Evolutionary conservation across 35 echinoderm and acorn worm genomes (phyloP).

Genomic region (Patiria miniata): DNA sequence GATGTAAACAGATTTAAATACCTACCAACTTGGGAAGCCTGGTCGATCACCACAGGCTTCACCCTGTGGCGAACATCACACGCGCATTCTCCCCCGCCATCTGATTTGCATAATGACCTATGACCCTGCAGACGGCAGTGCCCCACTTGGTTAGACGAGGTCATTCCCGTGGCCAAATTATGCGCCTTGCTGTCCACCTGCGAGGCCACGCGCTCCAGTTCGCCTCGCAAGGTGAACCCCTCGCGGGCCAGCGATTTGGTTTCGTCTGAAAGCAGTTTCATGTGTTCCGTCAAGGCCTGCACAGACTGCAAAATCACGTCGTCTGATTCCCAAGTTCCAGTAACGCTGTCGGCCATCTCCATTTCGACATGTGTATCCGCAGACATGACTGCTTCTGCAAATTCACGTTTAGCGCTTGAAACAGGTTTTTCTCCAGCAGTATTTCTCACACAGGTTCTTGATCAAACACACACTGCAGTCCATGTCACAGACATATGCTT

Average conservation of each 20-base stretch:
- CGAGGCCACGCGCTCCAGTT: slow-evolving; percentile 50
- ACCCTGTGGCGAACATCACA: neutral
- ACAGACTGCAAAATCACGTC: slow-evolving; percentile 44
- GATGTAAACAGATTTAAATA: too few relatives aligned
- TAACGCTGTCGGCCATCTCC: neutral
- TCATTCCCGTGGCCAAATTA: neutral
- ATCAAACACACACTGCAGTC: too few relatives aligned
- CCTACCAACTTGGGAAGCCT: slow-evolving; percentile 24
- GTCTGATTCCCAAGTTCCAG: neutral
- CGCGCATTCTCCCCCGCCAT: neutral
- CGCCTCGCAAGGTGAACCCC: slow-evolving; percentile 25
- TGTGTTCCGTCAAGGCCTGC: slow-evolving; percentile 46
- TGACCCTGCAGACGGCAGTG: neutral
- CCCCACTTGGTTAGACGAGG: neutral
- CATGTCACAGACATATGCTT: too few relatives aligned
- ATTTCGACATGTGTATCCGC: neutral
- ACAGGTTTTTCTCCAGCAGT: too few relatives aligned
- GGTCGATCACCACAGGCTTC: neutral
- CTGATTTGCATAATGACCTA: neutral
- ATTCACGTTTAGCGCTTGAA: too few relatives aligned
- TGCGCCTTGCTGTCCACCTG: slow-evolving; percentile 36
- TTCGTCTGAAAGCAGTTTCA: slow-evolving; percentile 42
- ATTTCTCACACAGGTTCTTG: too few relatives aligned
- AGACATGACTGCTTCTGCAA: too few relatives aligned
- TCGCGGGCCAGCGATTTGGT: slow-evolving; percentile 48